phyloP scores from a whole-genome alignment of 2,888 invertebrate species.

The Aleiodes leptofemur region DNA sequence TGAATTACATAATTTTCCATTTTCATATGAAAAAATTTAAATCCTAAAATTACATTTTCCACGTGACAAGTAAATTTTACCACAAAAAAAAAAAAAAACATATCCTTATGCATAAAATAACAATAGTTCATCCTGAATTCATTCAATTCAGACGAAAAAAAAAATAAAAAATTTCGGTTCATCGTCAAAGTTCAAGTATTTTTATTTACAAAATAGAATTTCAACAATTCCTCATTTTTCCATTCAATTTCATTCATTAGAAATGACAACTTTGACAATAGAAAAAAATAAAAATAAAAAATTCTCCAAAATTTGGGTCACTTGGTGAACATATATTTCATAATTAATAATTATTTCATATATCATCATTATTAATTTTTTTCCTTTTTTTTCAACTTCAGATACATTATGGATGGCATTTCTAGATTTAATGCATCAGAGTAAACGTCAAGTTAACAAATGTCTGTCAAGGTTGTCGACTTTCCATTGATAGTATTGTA shows the following conservation, averaged over 20 bases:
- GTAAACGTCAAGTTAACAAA: conserved; percentile 51
- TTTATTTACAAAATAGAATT: background rate
- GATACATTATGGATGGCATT: background rate
- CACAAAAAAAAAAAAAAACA: too few species aligned
- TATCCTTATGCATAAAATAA: too few species aligned
- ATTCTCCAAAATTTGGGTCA: conserved; percentile 26
- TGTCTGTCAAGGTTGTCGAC: conserved; percentile 68
- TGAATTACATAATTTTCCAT: too few species aligned
- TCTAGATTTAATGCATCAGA: conserved; percentile 5
- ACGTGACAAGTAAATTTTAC: too few species aligned
- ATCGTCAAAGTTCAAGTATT: too few species aligned
- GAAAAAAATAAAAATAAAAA: conserved; percentile 28
- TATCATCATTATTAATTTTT: conserved; percentile 3
- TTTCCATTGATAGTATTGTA: conserved; percentile 58
- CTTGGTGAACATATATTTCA: conserved; percentile 1
- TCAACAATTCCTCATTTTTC: background rate
- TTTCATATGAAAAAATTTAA: too few species aligned
- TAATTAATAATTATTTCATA: conserved; percentile 24
- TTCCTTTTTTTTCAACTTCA: background rate
- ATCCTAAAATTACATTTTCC: too few species aligned
- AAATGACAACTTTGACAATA: background rate
- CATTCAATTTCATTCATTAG: too few species aligned
- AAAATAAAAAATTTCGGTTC: too few species aligned
- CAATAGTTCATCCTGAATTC: too few species aligned
- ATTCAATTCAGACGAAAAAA: too few species aligned